phyloP scores from a whole-genome alignment of 2,888 invertebrate genomes.

The Hoplodrina ambigua region DNA sequence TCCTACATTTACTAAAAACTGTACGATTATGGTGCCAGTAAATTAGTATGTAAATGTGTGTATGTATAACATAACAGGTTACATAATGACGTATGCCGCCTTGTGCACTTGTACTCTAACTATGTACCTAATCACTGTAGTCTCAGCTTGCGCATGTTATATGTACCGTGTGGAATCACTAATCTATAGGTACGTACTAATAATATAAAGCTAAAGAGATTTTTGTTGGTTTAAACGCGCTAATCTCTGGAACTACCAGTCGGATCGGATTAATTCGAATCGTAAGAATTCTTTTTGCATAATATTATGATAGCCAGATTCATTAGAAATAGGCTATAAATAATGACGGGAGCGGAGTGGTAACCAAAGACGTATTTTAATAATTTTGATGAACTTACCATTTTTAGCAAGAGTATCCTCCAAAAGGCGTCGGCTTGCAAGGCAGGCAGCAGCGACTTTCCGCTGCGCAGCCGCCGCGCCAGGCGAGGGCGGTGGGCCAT shows the following conservation, averaged over 20 bases:
- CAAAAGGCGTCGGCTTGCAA: slow-evolving; percentile 92
- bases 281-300: no score
- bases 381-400: slow-evolving; percentile 75
- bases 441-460: slow-evolving; percentile 83
- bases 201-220: no score
- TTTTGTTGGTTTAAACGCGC: no score
- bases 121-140: neutral
- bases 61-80: neutral
- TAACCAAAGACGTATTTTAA: no score
- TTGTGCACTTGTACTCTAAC: neutral
- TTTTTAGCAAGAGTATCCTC: slow-evolving; percentile 92
- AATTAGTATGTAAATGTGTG: slow-evolving; percentile 1
- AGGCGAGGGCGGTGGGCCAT: slow-evolving; percentile 85
- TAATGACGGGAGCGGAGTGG: no score
- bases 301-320: no score
- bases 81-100: neutral
- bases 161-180: neutral
- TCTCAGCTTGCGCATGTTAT: neutral
- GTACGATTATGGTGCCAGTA: neutral
- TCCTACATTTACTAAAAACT: neutral
- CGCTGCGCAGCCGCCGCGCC: slow-evolving; percentile 79
- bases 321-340: no score
- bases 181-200: no score
- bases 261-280: no score
- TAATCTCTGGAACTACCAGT: no score